Base-by-base conservation (phyloP, 1,140 invertebrate genomes). In the Drosophila virilis region DNA sequence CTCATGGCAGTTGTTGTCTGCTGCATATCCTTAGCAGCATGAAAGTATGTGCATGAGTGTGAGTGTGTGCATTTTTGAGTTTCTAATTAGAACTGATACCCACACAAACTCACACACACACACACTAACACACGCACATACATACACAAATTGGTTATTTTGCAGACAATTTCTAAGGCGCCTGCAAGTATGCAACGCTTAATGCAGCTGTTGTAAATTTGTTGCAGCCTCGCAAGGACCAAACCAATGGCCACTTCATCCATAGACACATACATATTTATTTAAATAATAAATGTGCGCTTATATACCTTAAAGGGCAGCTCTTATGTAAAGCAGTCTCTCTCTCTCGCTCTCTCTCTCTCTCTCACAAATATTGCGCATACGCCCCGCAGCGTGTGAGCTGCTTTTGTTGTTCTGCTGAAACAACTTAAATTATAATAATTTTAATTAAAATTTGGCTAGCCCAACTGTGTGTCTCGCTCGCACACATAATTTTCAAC, bases 81-180 rank as follows among this genome's bases (percentile, higher is more conserved):
- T 84, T 88, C 80, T 88, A 88, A 88, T 88, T 88, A 88, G 82
- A 88, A 89, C 80, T 83, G 84, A 88, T 88, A 88, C 84, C 78
- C 83, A 80, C 79, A 86, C 78, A 76, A 73, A 74, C 22, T 5
- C 71, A 74, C 69, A 80, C 77, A 76, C 75, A 68, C 82, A 43
- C 15, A 58, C 13, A 32, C 38, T 59, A 8, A 62, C 13, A 52
- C 42, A 45, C 54, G 15, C 22, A 35, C 28, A 66, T 50, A 48
- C 9, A 64, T 35, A 43, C 62, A 42, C 62, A 77, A 88, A 82
- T 88, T 83, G 80, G 79, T 89, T 83, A 88, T 89, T 86, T 79
- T 77, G 73, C 80, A 89, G 84, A 79, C 84, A 74, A 83, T 80
- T 81, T 88, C 60, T 59, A 51, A 88, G 82, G 76, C 82, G 82